These are phyloP conservation scores for Oreonectes daqikongensis DNA, from an alignment of 2,797 vertebrate genomes.

Conservation along the genomic window DNA sequence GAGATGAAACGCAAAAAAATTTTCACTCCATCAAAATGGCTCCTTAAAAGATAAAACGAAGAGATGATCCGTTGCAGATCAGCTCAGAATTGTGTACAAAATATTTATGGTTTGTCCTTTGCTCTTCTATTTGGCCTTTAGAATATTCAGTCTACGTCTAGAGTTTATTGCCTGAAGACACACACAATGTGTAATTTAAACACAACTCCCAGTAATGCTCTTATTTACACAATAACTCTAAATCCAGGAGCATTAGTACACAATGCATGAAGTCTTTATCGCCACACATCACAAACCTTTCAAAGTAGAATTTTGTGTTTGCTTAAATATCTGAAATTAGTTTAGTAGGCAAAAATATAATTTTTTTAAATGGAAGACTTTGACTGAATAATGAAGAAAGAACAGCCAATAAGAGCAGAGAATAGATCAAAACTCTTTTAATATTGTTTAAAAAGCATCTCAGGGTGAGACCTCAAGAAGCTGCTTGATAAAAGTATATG, in stretches of 20 bases:
- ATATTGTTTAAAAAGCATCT: too few relatives aligned
- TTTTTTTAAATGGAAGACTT: too few relatives aligned
- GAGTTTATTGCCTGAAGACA: background rate
- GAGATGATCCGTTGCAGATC: background rate
- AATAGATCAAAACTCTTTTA: too few relatives aligned
- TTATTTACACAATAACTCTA: background rate
- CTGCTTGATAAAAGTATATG: too few relatives aligned
- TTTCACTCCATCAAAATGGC: background rate
- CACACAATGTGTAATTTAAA: background rate
- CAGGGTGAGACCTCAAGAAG: too few relatives aligned
- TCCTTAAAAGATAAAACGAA: background rate
- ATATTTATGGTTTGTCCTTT: conserved; percentile 5
- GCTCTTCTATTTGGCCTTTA: conserved; percentile 1
- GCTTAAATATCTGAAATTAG: too few relatives aligned
- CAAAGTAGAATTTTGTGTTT: background rate
- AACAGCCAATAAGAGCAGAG: too few relatives aligned
- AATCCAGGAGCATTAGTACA: background rate
- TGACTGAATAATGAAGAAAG: too few relatives aligned
- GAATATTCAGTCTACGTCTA: conserved; percentile 1
- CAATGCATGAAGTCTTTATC: background rate
- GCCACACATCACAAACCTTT: background rate
- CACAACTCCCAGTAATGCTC: background rate
- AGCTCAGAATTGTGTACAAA: background rate
- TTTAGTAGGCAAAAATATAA: too few relatives aligned
- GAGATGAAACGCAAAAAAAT: background rate